phyloP scores from a whole-genome alignment of 2,888 invertebrate genomes.

The Beris chalybata region DNA sequence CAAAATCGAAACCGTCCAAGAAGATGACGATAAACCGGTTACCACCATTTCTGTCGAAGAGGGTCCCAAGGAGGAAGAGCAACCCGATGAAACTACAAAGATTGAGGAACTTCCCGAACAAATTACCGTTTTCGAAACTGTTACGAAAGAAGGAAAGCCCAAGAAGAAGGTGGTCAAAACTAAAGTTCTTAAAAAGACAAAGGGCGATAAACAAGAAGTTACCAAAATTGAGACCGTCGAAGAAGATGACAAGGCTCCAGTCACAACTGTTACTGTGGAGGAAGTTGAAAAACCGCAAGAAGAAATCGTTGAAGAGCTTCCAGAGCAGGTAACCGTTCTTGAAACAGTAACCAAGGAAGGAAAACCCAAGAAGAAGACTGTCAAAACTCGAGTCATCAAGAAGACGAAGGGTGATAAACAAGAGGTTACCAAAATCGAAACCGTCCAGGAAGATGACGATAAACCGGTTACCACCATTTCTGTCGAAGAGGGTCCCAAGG shows the following conservation, averaged over 20 bases:
- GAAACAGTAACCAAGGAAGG: constrained; percentile 53
- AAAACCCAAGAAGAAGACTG: constrained; percentile 46
- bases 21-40: constrained; percentile 44
- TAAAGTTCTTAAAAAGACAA: constrained; percentile 48
- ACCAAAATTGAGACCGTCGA: constrained; percentile 49
- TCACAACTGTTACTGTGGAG: constrained; percentile 45
- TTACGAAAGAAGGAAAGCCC: constrained; percentile 46
- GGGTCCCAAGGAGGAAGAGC: constrained; percentile 43
- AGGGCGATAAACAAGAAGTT: constrained; percentile 46
- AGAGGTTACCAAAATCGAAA: constrained; percentile 54
- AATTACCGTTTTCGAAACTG: constrained; percentile 47
- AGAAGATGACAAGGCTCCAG: constrained; percentile 50
- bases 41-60: constrained; percentile 48
- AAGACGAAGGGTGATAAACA: constrained; percentile 53
- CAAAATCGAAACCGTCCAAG: constrained; percentile 44
- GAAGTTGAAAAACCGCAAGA: constrained; percentile 44
- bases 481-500: constrained; percentile 43
- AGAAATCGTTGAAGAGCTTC: constrained; percentile 35
- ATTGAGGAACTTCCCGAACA: constrained; percentile 48
- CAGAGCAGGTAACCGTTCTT: constrained; percentile 48
- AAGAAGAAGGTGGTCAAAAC: constrained; percentile 49
- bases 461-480: constrained; percentile 49
- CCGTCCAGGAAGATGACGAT: constrained; percentile 50
- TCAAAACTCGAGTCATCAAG: constrained; percentile 52
- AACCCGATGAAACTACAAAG: constrained; percentile 45